phyloP scores from a whole-genome alignment of 2,797 vertebrate species.

The Fringilla coelebs region DNA sequence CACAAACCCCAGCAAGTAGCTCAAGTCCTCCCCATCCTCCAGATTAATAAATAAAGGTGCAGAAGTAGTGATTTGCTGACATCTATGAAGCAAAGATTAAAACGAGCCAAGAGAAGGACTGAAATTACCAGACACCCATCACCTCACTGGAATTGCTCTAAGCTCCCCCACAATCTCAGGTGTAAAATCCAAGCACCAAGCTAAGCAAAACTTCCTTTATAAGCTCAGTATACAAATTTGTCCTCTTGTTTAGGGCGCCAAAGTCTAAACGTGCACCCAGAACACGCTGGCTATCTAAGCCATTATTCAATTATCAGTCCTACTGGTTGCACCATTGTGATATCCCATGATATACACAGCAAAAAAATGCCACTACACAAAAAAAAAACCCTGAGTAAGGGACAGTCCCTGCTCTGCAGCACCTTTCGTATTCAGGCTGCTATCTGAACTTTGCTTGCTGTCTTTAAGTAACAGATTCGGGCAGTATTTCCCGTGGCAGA shows the following conservation, averaged over 20 bases:
- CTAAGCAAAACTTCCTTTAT: not conserved
- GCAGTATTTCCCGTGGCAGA: slow-evolving; percentile 26
- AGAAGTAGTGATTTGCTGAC: not conserved
- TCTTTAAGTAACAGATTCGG: slow-evolving; percentile 19
- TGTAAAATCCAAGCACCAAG: not conserved
- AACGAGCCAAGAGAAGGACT: not conserved
- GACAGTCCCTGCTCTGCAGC: not conserved
- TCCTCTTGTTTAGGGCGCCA: not conserved
- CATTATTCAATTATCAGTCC: not conserved
- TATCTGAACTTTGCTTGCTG: not conserved
- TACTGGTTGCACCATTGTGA: not conserved
- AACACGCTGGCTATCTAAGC: rapidly evolving
- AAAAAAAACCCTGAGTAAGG: not conserved
- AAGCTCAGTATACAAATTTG: not conserved
- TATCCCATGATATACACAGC: not conserved
- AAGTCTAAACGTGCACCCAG: not conserved
- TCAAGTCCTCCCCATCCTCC: not conserved
- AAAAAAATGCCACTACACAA: not conserved
- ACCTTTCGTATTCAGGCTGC: not conserved
- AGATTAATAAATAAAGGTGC: not conserved
- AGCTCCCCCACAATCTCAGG: not conserved
- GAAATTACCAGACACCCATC: not conserved
- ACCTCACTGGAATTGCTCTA: not conserved
- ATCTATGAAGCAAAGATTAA: not conserved
- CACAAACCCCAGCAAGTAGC: not conserved